phyloP scores from a whole-genome alignment of 2,113 vertebrate species.

The Stegostoma tigrinum region DNA sequence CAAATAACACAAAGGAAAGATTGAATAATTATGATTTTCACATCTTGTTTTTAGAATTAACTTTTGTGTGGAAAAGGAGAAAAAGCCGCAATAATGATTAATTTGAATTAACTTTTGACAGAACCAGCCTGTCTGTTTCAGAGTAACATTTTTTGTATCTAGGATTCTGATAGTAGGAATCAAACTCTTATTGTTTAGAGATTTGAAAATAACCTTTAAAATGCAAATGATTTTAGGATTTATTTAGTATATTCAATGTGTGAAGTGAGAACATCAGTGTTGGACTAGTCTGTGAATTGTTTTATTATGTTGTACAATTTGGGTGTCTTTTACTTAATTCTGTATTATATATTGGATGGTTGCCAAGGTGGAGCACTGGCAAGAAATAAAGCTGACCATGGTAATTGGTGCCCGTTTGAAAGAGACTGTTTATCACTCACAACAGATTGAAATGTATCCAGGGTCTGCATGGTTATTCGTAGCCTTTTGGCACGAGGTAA shows the following conservation, averaged over 20 bases:
- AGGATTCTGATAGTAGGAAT: neutral
- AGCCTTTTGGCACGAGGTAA: neutral
- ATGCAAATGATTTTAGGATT: slow-evolving; percentile 16
- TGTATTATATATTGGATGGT: neutral
- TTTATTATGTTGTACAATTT: neutral
- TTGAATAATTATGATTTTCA: neutral
- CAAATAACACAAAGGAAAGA: neutral
- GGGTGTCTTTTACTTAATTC: neutral
- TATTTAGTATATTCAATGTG: neutral
- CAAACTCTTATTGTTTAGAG: neutral
- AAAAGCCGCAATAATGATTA: neutral
- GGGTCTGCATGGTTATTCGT: neutral
- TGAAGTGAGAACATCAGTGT: neutral
- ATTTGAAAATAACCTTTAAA: neutral
- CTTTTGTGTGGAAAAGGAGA: neutral
- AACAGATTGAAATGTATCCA: neutral
- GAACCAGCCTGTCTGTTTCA: neutral
- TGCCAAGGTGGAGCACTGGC: neutral
- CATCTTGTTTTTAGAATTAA: neutral
- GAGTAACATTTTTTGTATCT: neutral
- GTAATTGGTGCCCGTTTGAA: neutral
- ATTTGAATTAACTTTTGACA: neutral
- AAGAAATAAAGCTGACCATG: neutral
- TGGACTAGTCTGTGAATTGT: neutral
- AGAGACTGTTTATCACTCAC: neutral